phyloP scores from a whole-genome alignment of 1,140 invertebrate genomes.

The Atta colombica region DNA sequence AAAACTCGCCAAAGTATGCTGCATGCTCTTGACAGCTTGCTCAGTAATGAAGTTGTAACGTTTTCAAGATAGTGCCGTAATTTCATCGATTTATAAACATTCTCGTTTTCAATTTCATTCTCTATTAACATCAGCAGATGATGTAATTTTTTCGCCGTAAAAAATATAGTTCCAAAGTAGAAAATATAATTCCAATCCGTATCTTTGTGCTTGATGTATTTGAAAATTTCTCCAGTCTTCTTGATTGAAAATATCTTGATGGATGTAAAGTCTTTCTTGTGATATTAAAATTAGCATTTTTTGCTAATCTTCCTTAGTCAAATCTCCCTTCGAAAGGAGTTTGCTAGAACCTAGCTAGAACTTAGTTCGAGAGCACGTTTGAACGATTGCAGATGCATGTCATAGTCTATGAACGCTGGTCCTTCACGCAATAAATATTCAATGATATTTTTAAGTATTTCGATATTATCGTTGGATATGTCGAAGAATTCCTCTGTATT shows the following conservation, averaged over 20 bases:
- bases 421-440: slow-evolving; percentile 7
- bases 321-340: not conserved
- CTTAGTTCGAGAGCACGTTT: slow-evolving; percentile 1
- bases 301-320: slow-evolving; percentile 8
- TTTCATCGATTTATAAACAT: not conserved
- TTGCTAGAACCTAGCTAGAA: no score
- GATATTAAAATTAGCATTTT: slow-evolving; percentile 39
- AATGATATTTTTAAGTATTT: slow-evolving; percentile 23
- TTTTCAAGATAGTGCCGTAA: slow-evolving; percentile 8
- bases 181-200: slow-evolving; percentile 33
- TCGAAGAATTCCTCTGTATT: not conserved
- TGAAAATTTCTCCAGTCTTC: not conserved
- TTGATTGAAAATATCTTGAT: slow-evolving; percentile 18
- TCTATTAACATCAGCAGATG: slow-evolving; percentile 30
- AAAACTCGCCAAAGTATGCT: slow-evolving; percentile 9
- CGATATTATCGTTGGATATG: not conserved
- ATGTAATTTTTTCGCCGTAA: slow-evolving; percentile 39
- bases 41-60: slow-evolving; percentile 50
- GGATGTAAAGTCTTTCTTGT: not conserved
- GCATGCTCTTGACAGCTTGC: slow-evolving; percentile 29
- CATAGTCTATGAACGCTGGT: not conserved
- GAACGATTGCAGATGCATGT: slow-evolving; percentile 40
- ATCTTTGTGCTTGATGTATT: slow-evolving; percentile 7
- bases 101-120: not conserved
- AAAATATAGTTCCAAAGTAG: no score